Evolutionary conservation across 1,140 invertebrate genomes (phyloP), one percentile per base, ranked within the genome.

Genomic region (Lasaia peninsularis): DNA sequence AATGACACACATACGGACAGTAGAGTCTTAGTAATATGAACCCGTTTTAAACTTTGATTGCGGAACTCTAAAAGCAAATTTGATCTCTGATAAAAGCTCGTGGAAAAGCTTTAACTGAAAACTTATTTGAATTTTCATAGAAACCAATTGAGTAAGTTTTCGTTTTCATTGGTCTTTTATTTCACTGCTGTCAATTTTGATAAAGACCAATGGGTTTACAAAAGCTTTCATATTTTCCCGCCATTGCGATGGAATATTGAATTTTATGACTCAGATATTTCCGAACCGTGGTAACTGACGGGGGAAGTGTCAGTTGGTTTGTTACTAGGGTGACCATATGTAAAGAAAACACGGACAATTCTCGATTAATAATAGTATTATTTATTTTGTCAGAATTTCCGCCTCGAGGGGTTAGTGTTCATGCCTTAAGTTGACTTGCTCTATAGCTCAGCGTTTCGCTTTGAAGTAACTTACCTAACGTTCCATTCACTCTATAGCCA

Each of bases 251-350:
- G 53, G 24, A 56, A 56, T 56, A 56, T 56, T 40, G 40, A 56
- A 56, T 56, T 56, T 56, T 56, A 56, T 40, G 54, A 14, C 37
- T 37, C 54, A 32, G 40, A 56, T 56, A 56, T 56, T 56, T 48
- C 54, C 37, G 37, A 44, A 37, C 24, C 54, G 34, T 44, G 35
- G 40, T n/a, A 56, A 24, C 14, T 34, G 37, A 21, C 28, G 3
- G 14, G 28, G 34, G 54, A 56, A 40, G 24, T 34, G 21, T 24
- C 18, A 20, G 35, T 40, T 14, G 20, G 33, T 21, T 37, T n/a
- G 34, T 21, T 21, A 14, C 28, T 21, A 48, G 11, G n/a, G 18
- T 48, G 6, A 21, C 18, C 40, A 48, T 21, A 20, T 6, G 11
- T 48, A 6, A 6, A 21, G 11, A 7, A 2, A 7, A 21, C 7